phyloP scores from a whole-genome alignment of 2,888 invertebrate species.

The Epirrita christyi region DNA sequence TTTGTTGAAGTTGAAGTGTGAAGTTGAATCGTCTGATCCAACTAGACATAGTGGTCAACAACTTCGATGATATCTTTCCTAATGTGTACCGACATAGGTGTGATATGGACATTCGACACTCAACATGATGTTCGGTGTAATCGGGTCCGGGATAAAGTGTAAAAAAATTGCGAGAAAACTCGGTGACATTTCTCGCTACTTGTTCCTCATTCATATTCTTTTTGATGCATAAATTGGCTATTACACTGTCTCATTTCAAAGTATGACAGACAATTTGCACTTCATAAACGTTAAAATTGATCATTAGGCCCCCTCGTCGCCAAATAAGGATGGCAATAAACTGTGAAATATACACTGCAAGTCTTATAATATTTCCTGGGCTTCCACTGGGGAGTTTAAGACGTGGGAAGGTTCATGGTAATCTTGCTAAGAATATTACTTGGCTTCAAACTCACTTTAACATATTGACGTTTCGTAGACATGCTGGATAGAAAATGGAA shows the following conservation, averaged over 20 bases:
- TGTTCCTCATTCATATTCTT: constrained; percentile 76
- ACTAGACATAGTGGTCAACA: too few species aligned
- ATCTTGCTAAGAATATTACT: constrained; percentile 3
- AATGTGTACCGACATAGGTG: too few species aligned
- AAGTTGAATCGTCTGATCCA: too few species aligned
- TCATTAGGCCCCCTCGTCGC: constrained; percentile 70
- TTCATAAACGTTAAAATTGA: constrained; percentile 81
- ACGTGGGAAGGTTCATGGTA: neutral
- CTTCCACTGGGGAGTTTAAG: constrained; percentile 1
- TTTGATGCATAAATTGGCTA: constrained; percentile 75
- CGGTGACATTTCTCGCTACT: constrained; percentile 3
- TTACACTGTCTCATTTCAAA: constrained; percentile 76
- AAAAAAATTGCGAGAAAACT: constrained; percentile 7
- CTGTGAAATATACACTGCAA: constrained; percentile 58
- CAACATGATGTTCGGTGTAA: too few species aligned
- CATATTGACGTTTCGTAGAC: too few species aligned
- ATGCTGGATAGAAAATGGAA: too few species aligned
- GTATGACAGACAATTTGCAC: constrained; percentile 81
- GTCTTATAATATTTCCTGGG: constrained; percentile 57
- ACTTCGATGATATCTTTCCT: too few species aligned
- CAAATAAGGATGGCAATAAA: constrained; percentile 71
- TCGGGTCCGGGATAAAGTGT: too few species aligned
- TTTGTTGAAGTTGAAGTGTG: too few species aligned
- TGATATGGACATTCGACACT: too few species aligned
- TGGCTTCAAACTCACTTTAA: neutral